Evolutionary conservation across 2,797 vertebrate species (phyloP), one percentile per base, ranked within the genome.

Genomic region (Clarias fuscus): DNA sequence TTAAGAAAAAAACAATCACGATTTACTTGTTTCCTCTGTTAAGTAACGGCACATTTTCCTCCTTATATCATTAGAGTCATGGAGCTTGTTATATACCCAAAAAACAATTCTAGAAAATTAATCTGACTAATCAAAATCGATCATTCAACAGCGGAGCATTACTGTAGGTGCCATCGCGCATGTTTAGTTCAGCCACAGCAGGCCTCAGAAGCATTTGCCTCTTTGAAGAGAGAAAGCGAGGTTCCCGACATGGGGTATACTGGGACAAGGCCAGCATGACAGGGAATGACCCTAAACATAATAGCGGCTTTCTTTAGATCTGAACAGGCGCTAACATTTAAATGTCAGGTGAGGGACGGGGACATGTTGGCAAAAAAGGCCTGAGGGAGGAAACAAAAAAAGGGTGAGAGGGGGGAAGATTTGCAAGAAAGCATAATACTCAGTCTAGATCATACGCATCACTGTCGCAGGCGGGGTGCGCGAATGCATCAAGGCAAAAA

Each of bases 321-420:
- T 86, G 86, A 87, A 88, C 86, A 88, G 85, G 89, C 80, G 75
- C 81, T 89, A 89, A 88, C 90, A 90, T 91, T 91, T 90, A 90
- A 91, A 91, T 88, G 89, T 90, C 88, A 89, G 89, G 82, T 89
- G 77, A 84, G 59, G 70, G 86, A 84, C 15, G 27, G 82, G 84
- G 85, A 88, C 75, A 84, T 88, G 86, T 82, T 88, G 77, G 76
- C 37, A 84, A 81, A 13, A 86, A 68, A 82, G 86, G 87, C 87
- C 73, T 43, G 62, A 82, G 86, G 86, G 81, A 48, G 33, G 43
- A 27, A 33, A 65, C 7, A 37, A 65, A 58, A 83, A 61, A 43
- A 65, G 83, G n/a, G 7, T 68, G 22, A 37, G 27, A 75, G 18
- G 13, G 78, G n/a, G 83, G 71, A 53, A 37, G 40, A 27, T 11